Base-by-base conservation (phyloP, 92 coral and sea anemone genomes). In the Epizoanthus rinbou region DNA sequence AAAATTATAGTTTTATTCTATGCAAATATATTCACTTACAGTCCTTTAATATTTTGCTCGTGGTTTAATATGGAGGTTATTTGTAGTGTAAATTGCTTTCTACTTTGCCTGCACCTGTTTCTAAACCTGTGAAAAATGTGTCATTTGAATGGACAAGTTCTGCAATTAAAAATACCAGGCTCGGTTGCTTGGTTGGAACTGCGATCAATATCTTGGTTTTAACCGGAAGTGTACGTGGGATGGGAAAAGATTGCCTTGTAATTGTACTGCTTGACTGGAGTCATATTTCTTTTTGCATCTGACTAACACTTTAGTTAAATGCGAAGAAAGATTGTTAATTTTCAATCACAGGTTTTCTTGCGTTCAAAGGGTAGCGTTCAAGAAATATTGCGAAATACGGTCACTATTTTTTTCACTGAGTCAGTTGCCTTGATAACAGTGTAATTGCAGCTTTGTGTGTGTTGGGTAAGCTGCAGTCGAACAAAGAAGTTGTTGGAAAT, bases 1-100 rank as follows among this genome's bases (percentile, higher is more conserved):
- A 53, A 21, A 37, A 60, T 41, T 10, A 76, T 57, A 58, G 33
- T 59, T 35, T 14, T 59, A 76, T 76, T 62, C 59, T 78, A 78
- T 78, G 82, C 56, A 37, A 78, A 78, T 78, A 22, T 78, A 39
- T 78, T 62, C 70, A 24, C 35, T 21, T 78, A 21, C 57, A 60
- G 82, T 62, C 47, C 53, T 75, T 59, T 76, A 35, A 18, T 33
- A 58, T 60, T 76, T 78, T 43, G 52, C 82, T 78, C 71, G 82
- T 78, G 82, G 82, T 62, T 78, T 78, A 78, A 78, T 78, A 62
- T 62, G 82, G 62, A 60, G 82, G 70, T 62, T 78, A 78, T 78
- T 78, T 60, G 71, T 62, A 78, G 71, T 78, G 82, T 21, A 78
- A 76, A 78, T 62, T 78, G 72, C 82, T 78, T 63, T 60, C 64